These are phyloP conservation scores for Odontocerum albicorne DNA, from an alignment of 2,888 invertebrate species.

Conservation along the genomic window DNA sequence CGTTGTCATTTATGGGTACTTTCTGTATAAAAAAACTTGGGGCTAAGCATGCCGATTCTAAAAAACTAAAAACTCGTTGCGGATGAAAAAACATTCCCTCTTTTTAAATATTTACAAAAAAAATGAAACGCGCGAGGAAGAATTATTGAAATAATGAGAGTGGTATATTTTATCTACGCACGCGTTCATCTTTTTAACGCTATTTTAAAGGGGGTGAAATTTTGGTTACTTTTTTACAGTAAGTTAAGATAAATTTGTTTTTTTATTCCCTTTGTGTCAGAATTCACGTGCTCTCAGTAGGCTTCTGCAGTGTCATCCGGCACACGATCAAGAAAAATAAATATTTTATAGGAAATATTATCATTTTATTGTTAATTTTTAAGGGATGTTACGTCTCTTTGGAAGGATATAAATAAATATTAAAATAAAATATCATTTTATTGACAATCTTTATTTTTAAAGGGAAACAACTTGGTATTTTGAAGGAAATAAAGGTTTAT, in stretches of 20 bases:
- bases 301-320: slow-evolving; percentile 17
- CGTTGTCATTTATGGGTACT: slow-evolving; percentile 18
- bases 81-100: slow-evolving; percentile 27
- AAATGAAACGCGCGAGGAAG: slow-evolving; percentile 29
- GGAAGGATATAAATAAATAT: slow-evolving; percentile 7
- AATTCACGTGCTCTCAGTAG: slow-evolving; percentile 17
- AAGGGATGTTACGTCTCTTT: slow-evolving; percentile 4
- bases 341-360: slow-evolving; percentile 8
- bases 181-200: slow-evolving; percentile 30
- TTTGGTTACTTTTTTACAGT: slow-evolving; percentile 14
- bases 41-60: slow-evolving; percentile 13
- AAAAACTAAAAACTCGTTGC: slow-evolving; percentile 24
- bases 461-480: too few species aligned
- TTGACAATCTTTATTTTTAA: too few species aligned
- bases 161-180: slow-evolving; percentile 33
- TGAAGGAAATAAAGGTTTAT: too few species aligned
- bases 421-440: too few species aligned
- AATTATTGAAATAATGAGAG: slow-evolving; percentile 35
- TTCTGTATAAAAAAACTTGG: slow-evolving; percentile 20
- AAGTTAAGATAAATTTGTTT: slow-evolving; percentile 28
- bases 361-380: slow-evolving; percentile 13
- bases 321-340: slow-evolving; percentile 20
- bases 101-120: slow-evolving; percentile 28
- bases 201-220: slow-evolving; percentile 24
- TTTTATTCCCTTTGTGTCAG: slow-evolving; percentile 19